These are phyloP conservation scores for Manis javanica DNA, from an alignment of 2,797 vertebrate genomes.

Conservation along the genomic window DNA sequence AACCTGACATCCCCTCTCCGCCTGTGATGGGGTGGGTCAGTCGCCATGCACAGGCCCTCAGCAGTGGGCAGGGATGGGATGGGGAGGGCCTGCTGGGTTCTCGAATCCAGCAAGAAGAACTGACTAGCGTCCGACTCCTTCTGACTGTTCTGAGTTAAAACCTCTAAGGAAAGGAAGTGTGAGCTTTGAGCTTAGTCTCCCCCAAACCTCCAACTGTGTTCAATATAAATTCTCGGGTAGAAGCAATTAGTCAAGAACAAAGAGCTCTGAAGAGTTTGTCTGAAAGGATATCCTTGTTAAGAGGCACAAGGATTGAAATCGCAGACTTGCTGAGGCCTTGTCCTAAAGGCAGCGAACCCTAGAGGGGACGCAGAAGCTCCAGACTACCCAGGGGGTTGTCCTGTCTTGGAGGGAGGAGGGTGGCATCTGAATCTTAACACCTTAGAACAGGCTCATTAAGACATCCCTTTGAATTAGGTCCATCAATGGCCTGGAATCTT, in stretches of 20 bases:
- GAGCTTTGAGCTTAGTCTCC: background rate
- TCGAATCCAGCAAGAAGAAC: background rate
- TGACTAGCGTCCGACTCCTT: background rate
- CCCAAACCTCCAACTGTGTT: background rate
- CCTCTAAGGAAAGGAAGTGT: background rate
- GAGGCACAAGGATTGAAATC: constrained; percentile 6
- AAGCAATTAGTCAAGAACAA: background rate
- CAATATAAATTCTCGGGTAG: background rate
- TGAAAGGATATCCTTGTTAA: constrained; percentile 6
- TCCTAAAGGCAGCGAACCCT: background rate
- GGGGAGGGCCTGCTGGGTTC: background rate
- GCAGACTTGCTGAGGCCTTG: background rate
- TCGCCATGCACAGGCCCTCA: background rate
- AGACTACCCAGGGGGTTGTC: too few relatives aligned
- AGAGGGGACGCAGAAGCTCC: background rate
- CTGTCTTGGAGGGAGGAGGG: background rate
- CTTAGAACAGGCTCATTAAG: background rate
- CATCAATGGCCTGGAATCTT: background rate
- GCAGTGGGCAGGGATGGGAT: accelerated
- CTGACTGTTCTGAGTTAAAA: background rate
- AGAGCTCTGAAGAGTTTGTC: background rate
- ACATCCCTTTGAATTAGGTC: background rate
- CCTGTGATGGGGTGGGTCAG: background rate
- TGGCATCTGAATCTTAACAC: background rate
- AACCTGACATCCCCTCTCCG: background rate